Evolutionary conservation across 92 coral and sea anemone genomes (phyloP).

Genomic region (Pocillopora grandis): DNA sequence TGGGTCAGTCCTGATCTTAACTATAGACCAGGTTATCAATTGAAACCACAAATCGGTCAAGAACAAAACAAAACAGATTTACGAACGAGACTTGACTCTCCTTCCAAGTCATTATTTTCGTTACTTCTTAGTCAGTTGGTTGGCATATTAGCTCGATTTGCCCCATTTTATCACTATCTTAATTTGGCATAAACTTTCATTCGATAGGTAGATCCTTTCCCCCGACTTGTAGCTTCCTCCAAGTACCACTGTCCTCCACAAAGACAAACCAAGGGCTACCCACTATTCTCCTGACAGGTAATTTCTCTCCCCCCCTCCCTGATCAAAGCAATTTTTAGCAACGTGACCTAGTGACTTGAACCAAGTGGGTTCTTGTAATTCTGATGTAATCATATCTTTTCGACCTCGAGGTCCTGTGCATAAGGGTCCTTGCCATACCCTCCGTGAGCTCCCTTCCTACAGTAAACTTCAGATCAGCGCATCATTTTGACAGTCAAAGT

Average conservation of each 20-base stretch:
- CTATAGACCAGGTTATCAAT: no score
- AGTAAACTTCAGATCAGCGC: neutral
- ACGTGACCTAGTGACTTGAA: slow-evolving; percentile 30
- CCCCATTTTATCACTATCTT: slow-evolving; percentile 12
- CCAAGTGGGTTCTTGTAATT: slow-evolving; percentile 15
- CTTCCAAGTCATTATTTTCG: neutral
- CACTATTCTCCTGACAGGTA: slow-evolving; percentile 11
- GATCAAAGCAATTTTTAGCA: slow-evolving; percentile 20
- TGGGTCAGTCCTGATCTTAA: no score
- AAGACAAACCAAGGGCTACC: slow-evolving; percentile 11
- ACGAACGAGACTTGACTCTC: no score
- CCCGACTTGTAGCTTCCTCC: slow-evolving; percentile 5
- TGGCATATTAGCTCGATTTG: neutral
- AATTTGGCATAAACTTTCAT: slow-evolving; percentile 6
- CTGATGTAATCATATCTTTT: slow-evolving; percentile 4
- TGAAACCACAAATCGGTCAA: no score
- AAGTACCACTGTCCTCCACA: slow-evolving; percentile 12
- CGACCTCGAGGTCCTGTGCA: slow-evolving; percentile 23
- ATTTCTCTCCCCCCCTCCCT: neutral
- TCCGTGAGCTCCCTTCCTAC: slow-evolving; percentile 26
- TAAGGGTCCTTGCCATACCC: slow-evolving; percentile 1
- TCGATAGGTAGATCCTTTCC: neutral
- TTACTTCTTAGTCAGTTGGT: neutral
- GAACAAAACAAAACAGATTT: no score
- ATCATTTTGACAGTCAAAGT: neutral